Evolutionary conservation across 1,140 invertebrate species (phyloP), one percentile per base, ranked within the genome.

Genomic region (Listronotus bonariensis): DNA sequence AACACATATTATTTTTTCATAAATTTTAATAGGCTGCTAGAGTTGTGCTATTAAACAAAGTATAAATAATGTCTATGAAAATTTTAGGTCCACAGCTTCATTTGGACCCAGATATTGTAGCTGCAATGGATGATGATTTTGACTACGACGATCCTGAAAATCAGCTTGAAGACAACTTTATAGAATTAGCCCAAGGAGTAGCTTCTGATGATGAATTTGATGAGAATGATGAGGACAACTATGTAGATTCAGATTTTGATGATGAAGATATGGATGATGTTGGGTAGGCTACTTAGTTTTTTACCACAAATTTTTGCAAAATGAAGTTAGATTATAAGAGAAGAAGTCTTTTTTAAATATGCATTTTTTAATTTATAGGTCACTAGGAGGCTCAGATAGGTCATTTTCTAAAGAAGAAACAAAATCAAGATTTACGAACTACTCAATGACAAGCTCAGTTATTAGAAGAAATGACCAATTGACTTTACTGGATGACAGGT

Each of bases 401-500:
- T 69, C 75, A 4, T 85, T 86, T 58, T 83, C 82, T 40, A 85
- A 90, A 58, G 89, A 91, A 73, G 91, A 96, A 77, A 91, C 89
- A 0, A 94, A 92, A 77, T 93, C 94, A 0, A 80, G 89, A 14
- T 97, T 97, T 78, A 97, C 95, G 0, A 88, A 93, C 72, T 98
- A 97, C 79, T 97, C 95, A 0, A 92, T 98, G 88, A 91, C 90
- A 0, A 96, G 93, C 45, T 96, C 93, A 72, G 89, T 96, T 0
- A 92, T 98, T 4, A 83, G 84, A 58, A 85, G 96, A 68, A 97
- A 95, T 80, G 85, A 94, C 57, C 89, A 92, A 49, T 81, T 97
- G 0, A 85, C 87, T 0, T 75, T 94, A 31, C 77, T 98, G 0
- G 96, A 98, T 84, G 89, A 95, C 74, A 85, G 88, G 74, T 98